Conservation (phyloP, 1,140 invertebrate genomes). For the Acyrthosiphon pisum region DNA sequence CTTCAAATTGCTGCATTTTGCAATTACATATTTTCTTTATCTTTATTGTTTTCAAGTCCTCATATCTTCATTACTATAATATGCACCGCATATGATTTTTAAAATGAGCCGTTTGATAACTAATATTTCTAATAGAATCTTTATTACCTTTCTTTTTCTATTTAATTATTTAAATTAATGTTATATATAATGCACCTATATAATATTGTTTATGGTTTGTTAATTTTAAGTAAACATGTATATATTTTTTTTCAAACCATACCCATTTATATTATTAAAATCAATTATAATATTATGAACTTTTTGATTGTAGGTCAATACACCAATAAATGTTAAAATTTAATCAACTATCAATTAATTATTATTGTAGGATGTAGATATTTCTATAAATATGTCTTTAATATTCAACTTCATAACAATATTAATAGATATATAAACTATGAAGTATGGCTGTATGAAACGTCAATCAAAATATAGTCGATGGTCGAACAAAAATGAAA, state of each 20-base stretch:
- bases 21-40: background rate
- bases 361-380: background rate
- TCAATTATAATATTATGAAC: too few relatives aligned
- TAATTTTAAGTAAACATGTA: background rate
- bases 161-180: background rate
- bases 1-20: background rate
- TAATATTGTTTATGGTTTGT: background rate
- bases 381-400: background rate
- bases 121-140: background rate
- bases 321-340: background rate
- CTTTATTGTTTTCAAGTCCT: too few relatives aligned
- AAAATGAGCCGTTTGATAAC: background rate
- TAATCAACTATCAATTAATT: slow-evolving; percentile 4
- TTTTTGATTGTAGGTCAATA: background rate
- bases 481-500: slow-evolving; percentile 1
- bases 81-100: background rate
- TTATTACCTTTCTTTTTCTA: background rate
- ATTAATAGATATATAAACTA: background rate
- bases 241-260: background rate
- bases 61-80: background rate
- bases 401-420: background rate
- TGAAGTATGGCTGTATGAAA: background rate
- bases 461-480: background rate
- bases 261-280: background rate
- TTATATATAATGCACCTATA: background rate